Evolutionary conservation across 2,888 invertebrate genomes (phyloP).

Genomic region (Phortica okadai): DNA sequence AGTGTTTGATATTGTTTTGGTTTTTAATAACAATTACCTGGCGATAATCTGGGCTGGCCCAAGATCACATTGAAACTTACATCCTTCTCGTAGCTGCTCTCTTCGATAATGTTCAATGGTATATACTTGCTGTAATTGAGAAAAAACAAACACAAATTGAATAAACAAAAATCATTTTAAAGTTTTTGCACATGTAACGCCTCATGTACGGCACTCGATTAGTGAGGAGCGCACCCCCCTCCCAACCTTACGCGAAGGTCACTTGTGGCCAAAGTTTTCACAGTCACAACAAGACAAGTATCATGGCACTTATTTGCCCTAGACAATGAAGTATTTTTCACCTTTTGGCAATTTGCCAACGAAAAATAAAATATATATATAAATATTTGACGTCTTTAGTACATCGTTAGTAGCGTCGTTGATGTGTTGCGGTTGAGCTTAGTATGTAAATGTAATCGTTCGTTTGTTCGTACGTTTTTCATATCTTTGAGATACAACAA

Average conservation of each 20-base stretch:
- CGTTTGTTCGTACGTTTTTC: background rate
- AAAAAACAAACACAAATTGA: background rate
- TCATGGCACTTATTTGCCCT: background rate
- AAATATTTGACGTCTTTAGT: constrained; percentile 4
- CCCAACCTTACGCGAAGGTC: background rate
- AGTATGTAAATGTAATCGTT: background rate
- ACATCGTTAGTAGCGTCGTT: background rate
- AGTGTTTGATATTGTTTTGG: constrained; percentile 32
- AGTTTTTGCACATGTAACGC: background rate
- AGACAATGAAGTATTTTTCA: background rate
- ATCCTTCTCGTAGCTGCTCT: constrained; percentile 98
- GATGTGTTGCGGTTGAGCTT: background rate
- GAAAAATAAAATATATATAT: too few species aligned
- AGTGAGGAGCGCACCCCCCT: background rate
- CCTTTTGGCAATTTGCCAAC: background rate
- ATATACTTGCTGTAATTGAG: constrained; percentile 88
- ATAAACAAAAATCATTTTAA: background rate
- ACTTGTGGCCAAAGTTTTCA: background rate
- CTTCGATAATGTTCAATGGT: constrained; percentile 92
- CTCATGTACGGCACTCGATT: background rate
- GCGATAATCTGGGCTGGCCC: constrained; percentile 90
- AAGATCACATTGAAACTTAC: constrained; percentile 95
- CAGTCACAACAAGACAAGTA: background rate
- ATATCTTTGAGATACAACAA: background rate
- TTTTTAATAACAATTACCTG: constrained; percentile 80